Conservation (phyloP, 1,140 invertebrate genomes). For the Solenopsis fugax region DNA sequence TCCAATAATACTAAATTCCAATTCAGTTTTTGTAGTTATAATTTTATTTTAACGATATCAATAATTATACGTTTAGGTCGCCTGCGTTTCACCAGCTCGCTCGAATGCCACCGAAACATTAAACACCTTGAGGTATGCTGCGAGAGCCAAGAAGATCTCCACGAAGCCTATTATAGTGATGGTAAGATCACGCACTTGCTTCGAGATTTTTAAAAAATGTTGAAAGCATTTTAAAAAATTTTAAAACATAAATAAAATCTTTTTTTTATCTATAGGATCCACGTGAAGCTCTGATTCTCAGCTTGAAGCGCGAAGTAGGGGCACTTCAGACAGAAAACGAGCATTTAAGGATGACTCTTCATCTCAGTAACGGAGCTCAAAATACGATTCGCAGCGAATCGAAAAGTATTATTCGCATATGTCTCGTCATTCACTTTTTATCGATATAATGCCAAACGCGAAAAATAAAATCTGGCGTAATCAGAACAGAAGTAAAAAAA, state of each 20-base stretch:
- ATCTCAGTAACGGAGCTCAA: conserved; percentile 83
- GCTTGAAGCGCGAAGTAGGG: conserved; percentile 95
- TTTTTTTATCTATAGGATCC: conserved; percentile 90
- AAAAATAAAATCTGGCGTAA: not conserved
- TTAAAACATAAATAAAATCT: not conserved
- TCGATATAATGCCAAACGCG: not conserved
- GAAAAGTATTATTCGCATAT: conserved; percentile 69
- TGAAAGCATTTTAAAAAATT: not conserved
- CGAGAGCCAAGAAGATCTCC: conserved; percentile 94
- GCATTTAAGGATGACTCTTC: conserved; percentile 92
- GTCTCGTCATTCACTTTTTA: not conserved
- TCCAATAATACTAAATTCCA: not conserved
- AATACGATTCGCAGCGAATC: conserved; percentile 71
- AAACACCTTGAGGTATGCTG: conserved; percentile 96
- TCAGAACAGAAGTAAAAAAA: not conserved
- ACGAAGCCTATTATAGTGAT: conserved; percentile 97
- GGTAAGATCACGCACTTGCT: conserved; percentile 88
- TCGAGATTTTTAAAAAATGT: not conserved
- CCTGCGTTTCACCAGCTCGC: conserved; percentile 94
- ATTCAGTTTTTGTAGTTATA: conserved; percentile 4
- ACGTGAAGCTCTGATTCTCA: conserved; percentile 95
- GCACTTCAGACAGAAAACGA: conserved; percentile 97
- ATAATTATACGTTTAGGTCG: conserved; percentile 90
- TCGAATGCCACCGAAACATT: conserved; percentile 96
- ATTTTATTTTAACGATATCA: conserved; percentile 32